These are phyloP conservation scores for Drosophila athabasca DNA, from an alignment of 1,140 invertebrate genomes.

Conservation along the genomic window DNA sequence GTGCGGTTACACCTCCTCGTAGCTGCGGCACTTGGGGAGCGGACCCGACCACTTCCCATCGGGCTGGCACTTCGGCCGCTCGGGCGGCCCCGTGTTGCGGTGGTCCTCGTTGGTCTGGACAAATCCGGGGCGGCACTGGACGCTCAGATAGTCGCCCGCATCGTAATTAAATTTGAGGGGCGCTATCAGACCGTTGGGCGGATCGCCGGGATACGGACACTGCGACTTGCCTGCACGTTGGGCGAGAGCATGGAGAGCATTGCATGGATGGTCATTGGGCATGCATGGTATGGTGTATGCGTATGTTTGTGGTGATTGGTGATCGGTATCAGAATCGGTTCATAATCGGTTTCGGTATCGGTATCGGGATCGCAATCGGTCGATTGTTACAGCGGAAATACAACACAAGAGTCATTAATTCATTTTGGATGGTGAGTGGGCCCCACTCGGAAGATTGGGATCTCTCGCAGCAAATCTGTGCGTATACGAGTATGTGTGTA, in stretches of 20 bases:
- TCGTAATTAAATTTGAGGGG: conserved; percentile 91
- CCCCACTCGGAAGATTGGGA: conserved; percentile 65
- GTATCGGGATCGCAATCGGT: conserved; percentile 32
- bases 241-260: conserved; percentile 30
- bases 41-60: conserved; percentile 85
- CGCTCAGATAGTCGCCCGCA: conserved; percentile 89
- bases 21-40: conserved; percentile 84
- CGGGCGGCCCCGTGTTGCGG: conserved; percentile 68
- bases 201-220: conserved; percentile 90
- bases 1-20: conserved; percentile 82
- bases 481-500: conserved; percentile 62
- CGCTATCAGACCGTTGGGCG: conserved; percentile 88
- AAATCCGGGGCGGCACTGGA: conserved; percentile 89
- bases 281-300: conserved; percentile 21
- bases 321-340: conserved; percentile 32
- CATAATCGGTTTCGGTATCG: conserved; percentile 30
- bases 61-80: conserved; percentile 84
- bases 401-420: conserved; percentile 79
- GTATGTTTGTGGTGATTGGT: conserved; percentile 33
- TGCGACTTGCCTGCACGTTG: conserved; percentile 87
- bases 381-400: conserved; percentile 65
- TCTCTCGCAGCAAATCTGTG: conserved; percentile 59
- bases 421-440: conserved; percentile 35
- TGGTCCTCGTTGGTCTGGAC: conserved; percentile 83
- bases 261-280: conserved; percentile 51